Evolutionary conservation across 2,797 vertebrate genomes (phyloP).

Genomic region (Alcedo atthis): DNA sequence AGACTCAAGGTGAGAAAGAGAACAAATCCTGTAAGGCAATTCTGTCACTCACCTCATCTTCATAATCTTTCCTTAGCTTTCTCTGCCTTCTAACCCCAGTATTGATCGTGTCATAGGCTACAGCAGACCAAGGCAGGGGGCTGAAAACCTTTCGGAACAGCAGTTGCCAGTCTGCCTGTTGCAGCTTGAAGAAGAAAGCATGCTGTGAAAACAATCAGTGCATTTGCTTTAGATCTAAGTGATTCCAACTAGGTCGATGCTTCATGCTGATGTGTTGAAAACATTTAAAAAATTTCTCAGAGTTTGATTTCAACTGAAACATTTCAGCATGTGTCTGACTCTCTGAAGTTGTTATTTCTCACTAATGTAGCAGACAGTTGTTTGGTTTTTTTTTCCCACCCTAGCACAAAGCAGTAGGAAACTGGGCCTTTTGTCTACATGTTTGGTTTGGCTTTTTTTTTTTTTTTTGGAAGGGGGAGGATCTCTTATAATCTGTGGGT

Average conservation of each 20-base stretch:
- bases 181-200: constrained; percentile 80
- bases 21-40: constrained; percentile 77
- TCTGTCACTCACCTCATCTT: constrained; percentile 83
- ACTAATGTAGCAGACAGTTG: constrained; percentile 55
- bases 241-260: constrained; percentile 86
- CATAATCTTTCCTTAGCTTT: constrained; percentile 81
- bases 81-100: constrained; percentile 75
- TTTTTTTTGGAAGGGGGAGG: not conserved
- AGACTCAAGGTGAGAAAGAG: constrained; percentile 79
- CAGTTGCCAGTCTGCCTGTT: constrained; percentile 73
- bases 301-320: constrained; percentile 81
- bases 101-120: constrained; percentile 85
- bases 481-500: not conserved
- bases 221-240: constrained; percentile 89
- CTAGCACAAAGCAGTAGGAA: constrained; percentile 50
- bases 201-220: constrained; percentile 91
- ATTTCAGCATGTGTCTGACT: constrained; percentile 69
- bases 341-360: constrained; percentile 75
- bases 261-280: constrained; percentile 86
- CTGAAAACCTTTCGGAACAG: constrained; percentile 79
- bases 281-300: constrained; percentile 84
- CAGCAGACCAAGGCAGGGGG: constrained; percentile 81
- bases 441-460: not conserved
- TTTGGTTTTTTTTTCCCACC: constrained; percentile 24
- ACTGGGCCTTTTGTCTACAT: constrained; percentile 57